A percentile compares a stretch with the other conserved stretches of the same genome.
Conservation (phyloP, 2,888 invertebrate species). For the Yponomeuta plumbellus region DNA sequence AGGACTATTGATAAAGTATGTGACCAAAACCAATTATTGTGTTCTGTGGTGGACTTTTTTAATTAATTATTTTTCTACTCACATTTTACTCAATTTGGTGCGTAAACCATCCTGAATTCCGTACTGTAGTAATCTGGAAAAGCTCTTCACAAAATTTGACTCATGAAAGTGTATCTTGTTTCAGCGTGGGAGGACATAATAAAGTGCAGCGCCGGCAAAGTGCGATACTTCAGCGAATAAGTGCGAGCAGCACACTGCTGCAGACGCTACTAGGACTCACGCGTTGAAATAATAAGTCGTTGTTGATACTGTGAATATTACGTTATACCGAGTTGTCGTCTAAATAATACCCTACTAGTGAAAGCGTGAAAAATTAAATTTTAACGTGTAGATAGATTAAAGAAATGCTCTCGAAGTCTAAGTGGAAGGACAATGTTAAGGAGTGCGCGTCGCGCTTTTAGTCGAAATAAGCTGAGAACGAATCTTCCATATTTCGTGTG, state of each 20-base stretch:
- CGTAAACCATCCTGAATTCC: too few relatives aligned
- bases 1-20: too few relatives aligned
- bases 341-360: conserved; percentile 4
- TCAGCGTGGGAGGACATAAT: conserved; percentile 86
- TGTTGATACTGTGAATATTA: conserved; percentile 15
- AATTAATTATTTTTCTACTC: too few relatives aligned
- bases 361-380: conserved; percentile 5
- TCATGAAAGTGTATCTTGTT: conserved; percentile 34
- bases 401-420: conserved; percentile 10
- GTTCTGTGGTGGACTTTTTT: too few relatives aligned
- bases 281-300: conserved; percentile 11
- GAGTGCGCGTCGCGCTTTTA: background rate
- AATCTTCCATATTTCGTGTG: conserved; percentile 7
- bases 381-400: conserved; percentile 12
- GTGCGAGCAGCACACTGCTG: conserved; percentile 5
- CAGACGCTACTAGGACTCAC: conserved; percentile 11
- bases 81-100: too few relatives aligned
- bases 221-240: conserved; percentile 66
- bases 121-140: too few relatives aligned
- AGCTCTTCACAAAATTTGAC: too few relatives aligned
- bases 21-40: too few relatives aligned
- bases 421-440: background rate
- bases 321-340: background rate
- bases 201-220: conserved; percentile 65
- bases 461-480: background rate